Base-by-base conservation (phyloP, 2,888 invertebrate species). In the Erebia epiphron region DNA sequence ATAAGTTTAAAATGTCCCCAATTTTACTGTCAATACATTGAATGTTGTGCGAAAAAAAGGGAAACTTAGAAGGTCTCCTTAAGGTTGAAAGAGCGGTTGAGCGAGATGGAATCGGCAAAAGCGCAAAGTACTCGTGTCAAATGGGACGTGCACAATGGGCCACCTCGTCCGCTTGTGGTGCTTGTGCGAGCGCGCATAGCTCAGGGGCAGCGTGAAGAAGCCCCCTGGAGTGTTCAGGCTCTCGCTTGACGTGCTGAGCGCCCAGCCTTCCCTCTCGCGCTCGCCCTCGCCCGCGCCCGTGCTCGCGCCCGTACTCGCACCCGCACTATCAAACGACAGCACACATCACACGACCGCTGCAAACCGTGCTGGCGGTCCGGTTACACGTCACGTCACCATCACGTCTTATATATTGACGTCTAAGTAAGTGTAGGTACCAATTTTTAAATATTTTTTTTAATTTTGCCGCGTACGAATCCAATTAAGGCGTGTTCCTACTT, bases 131-230 rank as follows among this genome's bases (percentile, higher is more conserved):
- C 21, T 62, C 62, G 49, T 46, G 21, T 49, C 11, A 16, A 70
- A 21, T 82, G 86, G 82, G 84, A 86, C 86, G 85, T 84, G 84
- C 83, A 83, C 82, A 83, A 81, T 79, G 77, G 78, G 82, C 86
- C 95, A 97, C 97, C 96, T 96, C 95, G 96, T 96, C 92, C 96
- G 95, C 93, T 96, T 97, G 93, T 96, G 96, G 86, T 96, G 96
- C 82, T 94, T 94, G 92, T 95, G 95, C 94, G 95, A 96, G 90
- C 96, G 95, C 94, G 96, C 96, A 94, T 96, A 96, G 92, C 96
- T 96, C 92, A 96, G 93, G 83, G 95, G 95, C 93, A 95, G 93
- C 84, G 95, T 95, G 94, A 95, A 95, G 92, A 95, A 94, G 79
- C 95, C 95, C 82, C 95, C 94, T 75, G 89, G 91, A 86, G 94